A percentile compares a stretch with the other conserved stretches of the same genome.
phyloP scores from a whole-genome alignment of 2,888 invertebrate species.

The Chrysopilus asiliformis region DNA sequence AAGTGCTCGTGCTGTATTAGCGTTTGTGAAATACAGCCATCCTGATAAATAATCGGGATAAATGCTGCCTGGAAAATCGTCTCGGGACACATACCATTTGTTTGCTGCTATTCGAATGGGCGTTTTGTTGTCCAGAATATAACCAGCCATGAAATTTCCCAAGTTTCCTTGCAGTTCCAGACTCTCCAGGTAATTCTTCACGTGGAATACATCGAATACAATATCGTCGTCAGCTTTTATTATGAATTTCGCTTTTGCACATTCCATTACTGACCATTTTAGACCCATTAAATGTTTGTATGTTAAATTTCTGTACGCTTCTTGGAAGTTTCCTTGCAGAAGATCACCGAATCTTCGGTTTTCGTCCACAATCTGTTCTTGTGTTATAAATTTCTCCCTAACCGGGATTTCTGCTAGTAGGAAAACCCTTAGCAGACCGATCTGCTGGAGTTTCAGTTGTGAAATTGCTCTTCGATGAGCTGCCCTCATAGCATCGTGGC shows the following conservation, averaged over 20 bases:
- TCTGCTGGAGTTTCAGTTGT: constrained; percentile 39
- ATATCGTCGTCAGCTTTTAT: constrained; percentile 76
- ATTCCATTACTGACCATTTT: constrained; percentile 54
- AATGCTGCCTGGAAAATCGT: constrained; percentile 45
- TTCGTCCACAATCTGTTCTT: constrained; percentile 48
- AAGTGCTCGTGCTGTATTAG: constrained; percentile 45
- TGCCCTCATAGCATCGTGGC: constrained; percentile 53
- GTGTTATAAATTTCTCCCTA: constrained; percentile 40
- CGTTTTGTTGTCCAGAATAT: constrained; percentile 46
- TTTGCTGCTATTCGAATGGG: constrained; percentile 53
- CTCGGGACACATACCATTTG: constrained; percentile 65
- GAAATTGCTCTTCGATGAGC: constrained; percentile 56
- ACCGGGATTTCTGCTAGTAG: constrained; percentile 47
- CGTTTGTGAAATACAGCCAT: constrained; percentile 69
- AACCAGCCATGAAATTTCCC: constrained; percentile 46
- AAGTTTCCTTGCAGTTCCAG: constrained; percentile 27
- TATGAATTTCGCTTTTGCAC: constrained; percentile 46
- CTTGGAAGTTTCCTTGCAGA: constrained; percentile 61
- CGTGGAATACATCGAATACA: constrained; percentile 51
- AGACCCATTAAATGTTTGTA: constrained; percentile 73
- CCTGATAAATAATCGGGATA: constrained; percentile 73
- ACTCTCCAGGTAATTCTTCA: constrained; percentile 37
- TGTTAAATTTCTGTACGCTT: constrained; percentile 68
- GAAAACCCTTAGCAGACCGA: constrained; percentile 53
- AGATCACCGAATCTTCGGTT: constrained; percentile 51